Base-by-base conservation (phyloP, 2,888 invertebrate species). In the Chesias legatella region DNA sequence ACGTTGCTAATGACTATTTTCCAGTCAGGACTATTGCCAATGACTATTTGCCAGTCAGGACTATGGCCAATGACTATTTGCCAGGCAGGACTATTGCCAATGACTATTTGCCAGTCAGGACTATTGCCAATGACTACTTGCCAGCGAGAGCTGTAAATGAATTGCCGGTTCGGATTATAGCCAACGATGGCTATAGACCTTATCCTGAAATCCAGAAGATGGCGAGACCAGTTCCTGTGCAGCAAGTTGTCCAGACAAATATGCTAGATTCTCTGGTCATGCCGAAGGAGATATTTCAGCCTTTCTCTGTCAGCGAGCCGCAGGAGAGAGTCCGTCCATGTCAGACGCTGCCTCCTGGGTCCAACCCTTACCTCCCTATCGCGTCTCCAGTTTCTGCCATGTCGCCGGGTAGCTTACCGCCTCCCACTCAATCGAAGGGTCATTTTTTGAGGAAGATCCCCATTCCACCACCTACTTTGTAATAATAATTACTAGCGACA, bases 371-470 rank as follows among this genome's bases (percentile, higher is more conserved):
- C 31, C 29, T 75, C 44, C 75, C 75, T 7, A 53, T 61, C 0
- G 69, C 74, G 0, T 75, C 74, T 0, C 72, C 76, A 0, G 42
- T 73, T 0, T 73, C 73, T 1, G 65, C 70, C 0, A 53, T 60
- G 36, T 45, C 61, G 0, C 59, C 66, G 0, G 60, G 69, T 0
- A 55, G 56, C 1, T 60, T 75, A 7, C 73, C 78, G 0, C 67
- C 74, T 1, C 60, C 63, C 0, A 60, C 53, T 0, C 63, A 71
- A 28, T 58, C 67, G 0, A 66, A 67, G 23, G 69, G 69, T 7
- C 70, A 76, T 8, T 77, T 67, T 44, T 58, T 79, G 29, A 67
- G 74, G 33, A 80, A 78, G 51, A 72, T 77, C 29, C 73, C 75
- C 1, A 74, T 79, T 25, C 72, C 75, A 0, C 77, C 77, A 1